Conservation (phyloP, 2,113 vertebrate genomes). For the Labeo catla region DNA sequence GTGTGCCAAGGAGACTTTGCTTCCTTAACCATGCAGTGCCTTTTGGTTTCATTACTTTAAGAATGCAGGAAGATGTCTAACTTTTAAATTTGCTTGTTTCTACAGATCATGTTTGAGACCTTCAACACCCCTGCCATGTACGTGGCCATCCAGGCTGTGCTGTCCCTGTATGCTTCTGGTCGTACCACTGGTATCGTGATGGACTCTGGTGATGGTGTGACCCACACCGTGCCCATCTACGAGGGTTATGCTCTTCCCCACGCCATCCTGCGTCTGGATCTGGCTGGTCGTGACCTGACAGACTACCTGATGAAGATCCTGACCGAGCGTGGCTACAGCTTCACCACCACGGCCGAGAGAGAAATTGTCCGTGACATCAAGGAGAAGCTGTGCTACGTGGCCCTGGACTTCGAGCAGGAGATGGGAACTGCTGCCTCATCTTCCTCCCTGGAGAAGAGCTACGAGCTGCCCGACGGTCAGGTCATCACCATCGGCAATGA, state of each 20-base stretch:
- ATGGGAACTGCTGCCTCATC: conserved; percentile 93
- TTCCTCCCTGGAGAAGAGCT: conserved; percentile 97
- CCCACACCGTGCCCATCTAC: conserved; percentile 98
- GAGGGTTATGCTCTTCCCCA: conserved; percentile 96
- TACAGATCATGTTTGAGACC: conserved; percentile 97
- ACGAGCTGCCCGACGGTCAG: conserved; percentile 94
- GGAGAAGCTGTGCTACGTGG: conserved; percentile 96
- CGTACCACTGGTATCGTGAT: conserved; percentile 99
- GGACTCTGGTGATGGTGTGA: conserved; percentile 97
- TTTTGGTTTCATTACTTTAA: neutral
- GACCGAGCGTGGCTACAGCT: conserved; percentile 95
- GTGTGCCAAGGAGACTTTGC: neutral
- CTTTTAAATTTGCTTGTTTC: neutral
- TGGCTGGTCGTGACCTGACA: conserved; percentile 97
- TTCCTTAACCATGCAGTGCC: neutral
- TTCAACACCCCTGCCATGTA: conserved; percentile 99
- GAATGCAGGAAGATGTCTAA: neutral
- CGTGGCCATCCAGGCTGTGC: conserved; percentile 97
- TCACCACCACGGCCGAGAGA: conserved; percentile 94
- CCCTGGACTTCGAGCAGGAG: conserved; percentile 98
- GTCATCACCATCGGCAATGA: conserved; percentile 98
- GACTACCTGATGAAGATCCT: conserved; percentile 99
- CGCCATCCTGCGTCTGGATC: conserved; percentile 95
- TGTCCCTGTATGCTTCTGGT: conserved; percentile 97
- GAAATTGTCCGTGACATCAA: conserved; percentile 98